Evolutionary conservation across 37 sponge, comb jelly and placozoan species (phyloP), one percentile per base, ranked within the genome.

Genomic region (Halisarca cf. caerulea): DNA sequence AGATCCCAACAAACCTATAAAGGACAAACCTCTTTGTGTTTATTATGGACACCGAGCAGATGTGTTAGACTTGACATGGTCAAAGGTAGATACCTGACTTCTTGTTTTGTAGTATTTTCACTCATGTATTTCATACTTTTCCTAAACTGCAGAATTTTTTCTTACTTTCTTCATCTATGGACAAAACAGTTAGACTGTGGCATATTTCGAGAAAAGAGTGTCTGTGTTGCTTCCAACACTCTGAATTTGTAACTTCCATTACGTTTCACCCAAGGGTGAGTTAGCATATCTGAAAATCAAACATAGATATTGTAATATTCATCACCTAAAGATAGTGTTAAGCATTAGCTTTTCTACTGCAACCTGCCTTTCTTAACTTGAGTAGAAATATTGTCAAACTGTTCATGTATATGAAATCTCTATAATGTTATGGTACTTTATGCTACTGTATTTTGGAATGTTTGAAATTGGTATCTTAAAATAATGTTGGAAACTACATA

Each of bases 131-230:
- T 38, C 14, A 32, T n/a, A 15, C 35, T 81, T 32, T 21, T 58
- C 43, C 47, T 69, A 17, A 85, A 58, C 59, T 57, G 23, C 72
- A 93, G 93, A 97, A 97, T 73, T 97, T 94, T 73, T 97, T 97
- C 64, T 77, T 97, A 33, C 82, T 97, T 3, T 92, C 95, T 2
- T 89, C 95, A 23, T 97, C 98, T 25, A 95, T 97, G 95, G 98
- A 97, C 36, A 97, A 97, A 79, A 95, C 98, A 30, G 98, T 97
- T 4, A 82, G 95, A 54, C 85, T 97, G 44, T 97, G 98, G 95
- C 98, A 97, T 82, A 89, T 97, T 21, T 95, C 98, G 5, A 38
- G 93, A 42, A 88, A 88, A 43, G 96, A 95, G 61, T 97, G 98
- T 81, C 88, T 97, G 33, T 95, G 93, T 82, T 92, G 96, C 61